Evolutionary conservation across 2,113 vertebrate species (phyloP).

Genomic region (Onychostruthus taczanowskii): DNA sequence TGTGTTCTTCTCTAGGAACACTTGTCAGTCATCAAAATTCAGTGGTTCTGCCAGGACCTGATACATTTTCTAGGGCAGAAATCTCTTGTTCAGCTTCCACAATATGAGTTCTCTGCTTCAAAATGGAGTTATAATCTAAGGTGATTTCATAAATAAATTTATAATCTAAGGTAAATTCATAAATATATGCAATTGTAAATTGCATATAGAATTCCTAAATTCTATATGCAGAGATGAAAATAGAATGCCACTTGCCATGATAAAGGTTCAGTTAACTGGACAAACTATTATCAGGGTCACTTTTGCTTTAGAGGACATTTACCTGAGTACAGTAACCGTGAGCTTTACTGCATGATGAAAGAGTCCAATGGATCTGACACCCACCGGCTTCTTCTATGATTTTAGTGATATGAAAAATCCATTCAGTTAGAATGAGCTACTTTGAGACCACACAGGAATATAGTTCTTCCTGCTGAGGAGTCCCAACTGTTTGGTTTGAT

Average conservation of each 20-base stretch:
- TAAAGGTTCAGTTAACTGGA: background rate
- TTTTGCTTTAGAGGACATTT: background rate
- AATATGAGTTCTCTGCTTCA: background rate
- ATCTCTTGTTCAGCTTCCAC: background rate
- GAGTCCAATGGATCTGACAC: background rate
- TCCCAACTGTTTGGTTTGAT: background rate
- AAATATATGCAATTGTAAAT: background rate
- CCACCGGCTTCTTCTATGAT: background rate
- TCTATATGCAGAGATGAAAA: background rate
- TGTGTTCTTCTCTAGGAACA: background rate
- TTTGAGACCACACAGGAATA: background rate
- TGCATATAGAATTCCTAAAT: background rate
- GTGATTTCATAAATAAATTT: background rate
- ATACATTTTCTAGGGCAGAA: background rate
- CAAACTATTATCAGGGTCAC: background rate
- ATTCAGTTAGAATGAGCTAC: background rate
- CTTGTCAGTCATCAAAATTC: background rate
- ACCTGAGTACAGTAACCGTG: background rate
- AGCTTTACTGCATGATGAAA: background rate
- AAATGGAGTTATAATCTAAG: background rate
- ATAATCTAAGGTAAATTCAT: background rate
- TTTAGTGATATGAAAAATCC: background rate
- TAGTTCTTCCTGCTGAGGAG: background rate
- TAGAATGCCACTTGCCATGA: background rate
- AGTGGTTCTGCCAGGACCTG: background rate